Percentiles rank a stretch among this genome's conserved stretches.
Evolutionary conservation across 2,888 invertebrate genomes (phyloP).

Genomic region (Drosophila formosana): DNA sequence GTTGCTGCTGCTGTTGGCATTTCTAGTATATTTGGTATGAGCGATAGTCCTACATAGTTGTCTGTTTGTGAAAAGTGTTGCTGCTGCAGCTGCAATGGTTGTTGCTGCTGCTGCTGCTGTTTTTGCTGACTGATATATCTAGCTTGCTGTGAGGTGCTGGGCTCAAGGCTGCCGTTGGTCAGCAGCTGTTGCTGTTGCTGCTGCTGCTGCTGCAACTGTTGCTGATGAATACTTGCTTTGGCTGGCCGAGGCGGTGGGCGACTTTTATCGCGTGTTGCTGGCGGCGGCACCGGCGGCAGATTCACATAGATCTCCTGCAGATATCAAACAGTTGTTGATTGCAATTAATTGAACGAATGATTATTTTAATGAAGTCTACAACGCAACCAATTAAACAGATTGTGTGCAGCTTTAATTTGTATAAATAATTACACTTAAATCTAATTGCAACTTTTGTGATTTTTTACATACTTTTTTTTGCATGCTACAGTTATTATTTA

Average conservation of each 20-base stretch:
- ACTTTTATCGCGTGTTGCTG: slow-evolving; percentile 72
- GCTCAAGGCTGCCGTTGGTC: slow-evolving; percentile 56
- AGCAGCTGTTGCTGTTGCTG: slow-evolving; percentile 46
- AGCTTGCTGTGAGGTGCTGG: slow-evolving; percentile 75
- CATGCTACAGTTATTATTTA: background rate
- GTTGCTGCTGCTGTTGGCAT: slow-evolving; percentile 51
- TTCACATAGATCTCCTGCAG: slow-evolving; percentile 83
- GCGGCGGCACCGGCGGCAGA: slow-evolving; percentile 79
- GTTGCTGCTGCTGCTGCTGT: slow-evolving; percentile 55
- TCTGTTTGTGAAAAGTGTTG: slow-evolving; percentile 82
- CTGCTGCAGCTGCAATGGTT: slow-evolving; percentile 75
- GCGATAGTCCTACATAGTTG: slow-evolving; percentile 81
- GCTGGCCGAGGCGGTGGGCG: slow-evolving; percentile 80
- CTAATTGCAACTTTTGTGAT: background rate
- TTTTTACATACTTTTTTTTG: background rate
- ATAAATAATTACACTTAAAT: background rate
- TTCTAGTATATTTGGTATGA: slow-evolving; percentile 74
- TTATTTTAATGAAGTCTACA: background rate
- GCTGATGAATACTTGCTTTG: slow-evolving; percentile 80
- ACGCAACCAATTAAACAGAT: background rate
- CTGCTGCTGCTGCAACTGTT: slow-evolving; percentile 52
- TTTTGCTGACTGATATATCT: slow-evolving; percentile 67
- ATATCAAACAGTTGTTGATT: slow-evolving; percentile 1
- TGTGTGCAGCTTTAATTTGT: background rate
- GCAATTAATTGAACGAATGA: slow-evolving; percentile 7